Evolutionary conservation across 2,797 vertebrate species (phyloP).

Genomic region (Naso thynnoides): DNA sequence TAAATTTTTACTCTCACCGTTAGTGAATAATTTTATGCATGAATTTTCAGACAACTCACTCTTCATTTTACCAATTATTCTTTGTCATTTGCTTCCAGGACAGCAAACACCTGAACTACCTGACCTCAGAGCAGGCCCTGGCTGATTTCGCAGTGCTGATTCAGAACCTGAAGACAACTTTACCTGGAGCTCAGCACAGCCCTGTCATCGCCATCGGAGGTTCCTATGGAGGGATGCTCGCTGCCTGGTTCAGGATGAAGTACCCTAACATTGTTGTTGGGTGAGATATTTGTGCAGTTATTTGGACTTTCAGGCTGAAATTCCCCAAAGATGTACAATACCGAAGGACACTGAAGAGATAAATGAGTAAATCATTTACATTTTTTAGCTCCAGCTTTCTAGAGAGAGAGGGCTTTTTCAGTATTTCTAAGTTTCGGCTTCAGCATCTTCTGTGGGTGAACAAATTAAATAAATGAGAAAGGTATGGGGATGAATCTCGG

Average conservation of each 20-base stretch:
- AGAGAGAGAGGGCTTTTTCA: too few relatives aligned
- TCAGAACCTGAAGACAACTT: slow-evolving; percentile 83
- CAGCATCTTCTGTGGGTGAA: background rate
- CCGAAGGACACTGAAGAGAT: too few relatives aligned
- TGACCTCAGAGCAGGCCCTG: slow-evolving; percentile 95
- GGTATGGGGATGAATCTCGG: slow-evolving; percentile 7
- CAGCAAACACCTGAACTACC: slow-evolving; percentile 92
- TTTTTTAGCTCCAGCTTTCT: background rate
- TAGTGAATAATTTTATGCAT: too few relatives aligned
- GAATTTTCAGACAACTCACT: accelerated
- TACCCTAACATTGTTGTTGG: slow-evolving; percentile 92
- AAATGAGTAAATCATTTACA: too few relatives aligned
- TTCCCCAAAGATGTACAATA: background rate
- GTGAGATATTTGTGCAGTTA: slow-evolving; percentile 80
- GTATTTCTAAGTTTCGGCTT: background rate
- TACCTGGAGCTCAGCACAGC: slow-evolving; percentile 85
- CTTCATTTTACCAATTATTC: background rate
- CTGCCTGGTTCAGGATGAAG: slow-evolving; percentile 98
- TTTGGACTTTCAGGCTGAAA: background rate
- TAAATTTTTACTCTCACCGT: too few relatives aligned
- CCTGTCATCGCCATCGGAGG: slow-evolving; percentile 94
- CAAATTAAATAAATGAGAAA: slow-evolving; percentile 20
- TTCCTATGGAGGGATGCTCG: slow-evolving; percentile 96
- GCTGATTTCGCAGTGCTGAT: slow-evolving; percentile 94
- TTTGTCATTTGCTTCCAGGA: slow-evolving; percentile 82